Conservation (phyloP, 2,113 vertebrate genomes). For the Athene cunicularia region DNA sequence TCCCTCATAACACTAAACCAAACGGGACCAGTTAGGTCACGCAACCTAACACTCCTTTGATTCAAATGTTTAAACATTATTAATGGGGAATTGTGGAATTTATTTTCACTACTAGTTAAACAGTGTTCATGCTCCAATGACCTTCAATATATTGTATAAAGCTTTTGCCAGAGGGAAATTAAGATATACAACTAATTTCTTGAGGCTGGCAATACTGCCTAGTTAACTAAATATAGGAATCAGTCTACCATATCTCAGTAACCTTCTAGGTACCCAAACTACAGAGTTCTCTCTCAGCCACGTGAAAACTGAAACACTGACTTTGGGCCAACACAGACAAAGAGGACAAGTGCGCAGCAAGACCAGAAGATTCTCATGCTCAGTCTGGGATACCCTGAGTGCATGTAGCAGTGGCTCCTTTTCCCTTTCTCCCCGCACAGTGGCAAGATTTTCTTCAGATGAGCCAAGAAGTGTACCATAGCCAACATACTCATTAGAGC, state of each 20-base stretch:
- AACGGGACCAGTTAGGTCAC: background rate
- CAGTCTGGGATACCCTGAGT: background rate
- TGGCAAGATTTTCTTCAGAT: background rate
- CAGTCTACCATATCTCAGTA: background rate
- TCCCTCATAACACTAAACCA: background rate
- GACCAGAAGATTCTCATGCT: background rate
- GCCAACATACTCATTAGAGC: background rate
- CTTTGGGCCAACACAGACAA: background rate
- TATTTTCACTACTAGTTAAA: constrained; percentile 8
- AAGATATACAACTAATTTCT: background rate
- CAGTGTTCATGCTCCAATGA: background rate
- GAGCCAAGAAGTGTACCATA: background rate
- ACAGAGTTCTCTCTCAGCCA: background rate
- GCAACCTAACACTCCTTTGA: background rate
- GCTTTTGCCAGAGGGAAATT: background rate
- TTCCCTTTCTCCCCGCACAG: background rate
- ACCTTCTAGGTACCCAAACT: background rate
- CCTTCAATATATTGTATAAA: background rate
- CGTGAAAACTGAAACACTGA: background rate
- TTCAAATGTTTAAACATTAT: background rate
- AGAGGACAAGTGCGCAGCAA: background rate
- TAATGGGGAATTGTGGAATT: constrained; percentile 9
- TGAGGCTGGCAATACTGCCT: background rate
- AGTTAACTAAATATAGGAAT: background rate
- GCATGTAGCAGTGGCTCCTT: background rate